Evolutionary conservation across 2,797 vertebrate genomes (phyloP).

Genomic region (Smutsia temminckii): DNA sequence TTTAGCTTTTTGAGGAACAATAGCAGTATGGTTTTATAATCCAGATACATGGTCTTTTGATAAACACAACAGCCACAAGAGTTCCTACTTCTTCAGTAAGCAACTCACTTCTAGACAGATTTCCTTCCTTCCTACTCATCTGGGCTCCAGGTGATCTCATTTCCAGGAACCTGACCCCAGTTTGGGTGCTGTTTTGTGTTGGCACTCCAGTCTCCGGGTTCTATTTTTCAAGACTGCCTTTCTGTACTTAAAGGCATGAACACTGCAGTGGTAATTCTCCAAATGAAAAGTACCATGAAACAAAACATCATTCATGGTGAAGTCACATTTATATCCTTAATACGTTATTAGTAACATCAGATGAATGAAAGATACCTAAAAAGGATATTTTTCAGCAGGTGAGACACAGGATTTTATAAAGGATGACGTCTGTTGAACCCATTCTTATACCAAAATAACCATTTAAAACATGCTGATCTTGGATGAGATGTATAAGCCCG

Average conservation of each 20-base stretch:
- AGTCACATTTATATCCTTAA: background rate
- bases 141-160: background rate
- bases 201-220: background rate
- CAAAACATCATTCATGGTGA: background rate
- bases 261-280: background rate
- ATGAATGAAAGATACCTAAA: background rate
- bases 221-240: background rate
- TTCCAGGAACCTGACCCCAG: background rate
- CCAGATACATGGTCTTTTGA: background rate
- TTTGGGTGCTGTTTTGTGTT: background rate
- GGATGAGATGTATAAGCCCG: background rate
- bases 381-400: background rate
- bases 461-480: background rate
- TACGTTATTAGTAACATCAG: background rate
- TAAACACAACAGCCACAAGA: background rate
- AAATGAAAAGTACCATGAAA: background rate
- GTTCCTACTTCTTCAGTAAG: background rate
- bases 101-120: background rate
- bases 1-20: background rate
- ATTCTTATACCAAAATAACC: background rate
- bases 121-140: background rate
- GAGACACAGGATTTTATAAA: background rate
- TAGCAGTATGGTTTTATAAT: background rate
- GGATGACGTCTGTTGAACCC: background rate
- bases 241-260: background rate